phyloP scores from a whole-genome alignment of 2,888 invertebrate species.

The Oscheius sp. region DNA sequence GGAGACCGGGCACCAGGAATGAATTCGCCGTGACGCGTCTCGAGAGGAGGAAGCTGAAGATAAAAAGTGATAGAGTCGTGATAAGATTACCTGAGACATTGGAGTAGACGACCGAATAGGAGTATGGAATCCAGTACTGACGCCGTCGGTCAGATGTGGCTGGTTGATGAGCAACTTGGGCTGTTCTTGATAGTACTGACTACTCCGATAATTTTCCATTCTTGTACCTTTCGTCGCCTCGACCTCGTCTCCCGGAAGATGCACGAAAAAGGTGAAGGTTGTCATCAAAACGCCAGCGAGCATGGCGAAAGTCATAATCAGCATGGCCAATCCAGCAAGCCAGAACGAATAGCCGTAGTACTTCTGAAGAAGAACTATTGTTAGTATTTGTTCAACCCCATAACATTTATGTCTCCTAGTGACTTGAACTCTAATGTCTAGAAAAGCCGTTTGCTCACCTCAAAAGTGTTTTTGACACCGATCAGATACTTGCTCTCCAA shows the following conservation, averaged over 20 bases:
- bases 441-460: constrained; percentile 39
- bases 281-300: constrained; percentile 64
- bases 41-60: constrained; percentile 24
- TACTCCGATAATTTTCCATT: constrained; percentile 23
- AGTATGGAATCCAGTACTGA: constrained; percentile 23
- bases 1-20: constrained; percentile 48
- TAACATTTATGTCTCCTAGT: constrained; percentile 1
- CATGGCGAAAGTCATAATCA: constrained; percentile 62
- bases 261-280: constrained; percentile 65
- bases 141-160: constrained; percentile 14
- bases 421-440: not conserved
- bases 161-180: constrained; percentile 15
- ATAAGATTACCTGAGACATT: constrained; percentile 38
- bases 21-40: constrained; percentile 38
- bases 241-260: constrained; percentile 34
- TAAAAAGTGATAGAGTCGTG: too few species aligned
- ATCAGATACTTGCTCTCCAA: constrained; percentile 71
- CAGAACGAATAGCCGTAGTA: constrained; percentile 72
- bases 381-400: not conserved
- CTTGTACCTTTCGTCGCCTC: not conserved
- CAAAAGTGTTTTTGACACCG: constrained; percentile 68
- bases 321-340: constrained; percentile 64
- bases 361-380: constrained; percentile 55
- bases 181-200: constrained; percentile 37
- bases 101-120: constrained; percentile 31